Conservation (phyloP, 2,797 vertebrate genomes). For the Tinamus major region DNA sequence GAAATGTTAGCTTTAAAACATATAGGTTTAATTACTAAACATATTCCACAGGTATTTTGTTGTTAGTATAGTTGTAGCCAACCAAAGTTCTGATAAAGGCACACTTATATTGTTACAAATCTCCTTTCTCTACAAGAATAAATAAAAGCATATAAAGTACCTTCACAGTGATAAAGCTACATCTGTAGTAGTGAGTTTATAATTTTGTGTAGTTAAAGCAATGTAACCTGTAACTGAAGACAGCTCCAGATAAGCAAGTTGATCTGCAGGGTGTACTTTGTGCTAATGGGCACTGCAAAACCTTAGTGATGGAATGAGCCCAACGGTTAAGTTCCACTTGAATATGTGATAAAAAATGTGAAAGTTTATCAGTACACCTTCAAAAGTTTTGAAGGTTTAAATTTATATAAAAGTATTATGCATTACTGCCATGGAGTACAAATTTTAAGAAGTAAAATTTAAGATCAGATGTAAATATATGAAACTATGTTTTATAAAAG, state of each 20-base stretch:
- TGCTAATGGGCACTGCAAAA: neutral
- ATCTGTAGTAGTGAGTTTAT: neutral
- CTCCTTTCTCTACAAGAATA: neutral
- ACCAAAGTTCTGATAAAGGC: neutral
- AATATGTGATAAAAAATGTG: neutral
- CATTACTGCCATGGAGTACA: neutral
- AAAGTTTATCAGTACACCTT: neutral
- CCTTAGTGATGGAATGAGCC: neutral
- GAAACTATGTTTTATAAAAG: neutral
- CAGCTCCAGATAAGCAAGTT: neutral
- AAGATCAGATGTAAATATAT: constrained; percentile 18
- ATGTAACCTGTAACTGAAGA: neutral
- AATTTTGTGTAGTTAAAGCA: neutral
- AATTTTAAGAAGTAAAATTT: constrained; percentile 25
- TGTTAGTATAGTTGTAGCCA: neutral
- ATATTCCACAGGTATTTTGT: neutral
- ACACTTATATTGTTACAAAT: neutral
- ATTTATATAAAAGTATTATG: neutral
- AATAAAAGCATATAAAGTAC: neutral
- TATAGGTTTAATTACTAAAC: neutral
- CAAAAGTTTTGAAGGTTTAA: neutral
- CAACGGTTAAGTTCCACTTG: neutral
- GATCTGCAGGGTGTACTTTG: neutral
- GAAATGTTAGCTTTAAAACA: neutral
- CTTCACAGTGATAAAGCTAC: neutral